A percentile compares a stretch with the other conserved stretches of the same genome.
Evolutionary conservation across 53 echinoderm and acorn worm genomes (phyloP).

Genomic region (Glandiceps talaboti): DNA sequence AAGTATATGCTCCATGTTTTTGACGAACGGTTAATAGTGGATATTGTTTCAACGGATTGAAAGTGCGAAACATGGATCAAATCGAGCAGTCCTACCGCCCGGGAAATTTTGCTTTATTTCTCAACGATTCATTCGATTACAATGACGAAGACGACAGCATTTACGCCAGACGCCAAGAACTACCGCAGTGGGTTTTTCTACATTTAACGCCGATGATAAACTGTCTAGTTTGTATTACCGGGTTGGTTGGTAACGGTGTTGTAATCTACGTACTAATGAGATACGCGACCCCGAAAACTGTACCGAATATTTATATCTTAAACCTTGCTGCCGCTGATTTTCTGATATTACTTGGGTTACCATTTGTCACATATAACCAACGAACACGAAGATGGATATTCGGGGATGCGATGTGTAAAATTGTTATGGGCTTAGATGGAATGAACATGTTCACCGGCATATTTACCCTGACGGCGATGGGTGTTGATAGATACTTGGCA

Average conservation of each 20-base stretch:
- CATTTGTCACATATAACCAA: slow-evolving; percentile 13
- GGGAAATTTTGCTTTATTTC: neutral
- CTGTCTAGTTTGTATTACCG: slow-evolving; percentile 21
- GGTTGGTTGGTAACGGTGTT: slow-evolving; percentile 27
- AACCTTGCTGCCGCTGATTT: slow-evolving; percentile 40
- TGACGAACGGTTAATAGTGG: neutral
- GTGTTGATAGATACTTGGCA: slow-evolving; percentile 60
- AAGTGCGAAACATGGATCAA: neutral
- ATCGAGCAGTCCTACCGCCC: neutral
- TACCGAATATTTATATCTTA: slow-evolving; percentile 42
- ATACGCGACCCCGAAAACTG: slow-evolving; percentile 34
- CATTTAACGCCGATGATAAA: slow-evolving; percentile 10
- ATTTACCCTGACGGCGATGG: slow-evolving; percentile 52
- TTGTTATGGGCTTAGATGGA: slow-evolving; percentile 30
- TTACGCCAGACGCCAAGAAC: no score
- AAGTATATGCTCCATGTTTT: neutral
- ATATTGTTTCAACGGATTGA: neutral
- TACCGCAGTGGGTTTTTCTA: neutral
- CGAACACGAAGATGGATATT: slow-evolving; percentile 1
- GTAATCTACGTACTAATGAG: slow-evolving; percentile 31
- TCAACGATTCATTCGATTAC: no score
- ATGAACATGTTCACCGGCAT: slow-evolving; percentile 12
- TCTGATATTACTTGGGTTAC: slow-evolving; percentile 20
- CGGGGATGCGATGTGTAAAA: slow-evolving; percentile 22
- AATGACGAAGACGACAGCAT: no score